Evolutionary conservation across 2,888 invertebrate species (phyloP), one percentile per base, ranked within the genome.

Genomic region (Nematopogon swammerdamellus): DNA sequence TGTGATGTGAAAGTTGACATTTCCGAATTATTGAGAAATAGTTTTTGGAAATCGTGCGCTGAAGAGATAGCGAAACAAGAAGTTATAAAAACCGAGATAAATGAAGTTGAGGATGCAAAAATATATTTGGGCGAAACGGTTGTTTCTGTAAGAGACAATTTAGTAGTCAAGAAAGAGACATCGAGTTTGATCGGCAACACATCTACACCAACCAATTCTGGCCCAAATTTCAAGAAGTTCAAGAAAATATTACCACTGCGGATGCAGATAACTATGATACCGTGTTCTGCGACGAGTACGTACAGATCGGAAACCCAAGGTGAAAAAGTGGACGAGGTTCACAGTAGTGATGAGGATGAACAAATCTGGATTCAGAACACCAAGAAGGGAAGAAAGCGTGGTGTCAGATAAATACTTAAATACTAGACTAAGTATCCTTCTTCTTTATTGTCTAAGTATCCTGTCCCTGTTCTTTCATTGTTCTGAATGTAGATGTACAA

Each of bases 231-330:
- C 57, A 79, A 79, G 52, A 79, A 67, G 53, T 77, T 79, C 52
- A 75, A 74, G 59, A 79, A 79, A 54, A 69, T 77, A 17, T 77
- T 77, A 77, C 79, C 77, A 52, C 44, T 73, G 6, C 74, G 68
- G 58, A 68, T 64, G 63, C 69, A 71, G 53, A 58, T 67, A 14
- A 43, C 36, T 36, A 14, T 36, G 3, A 36, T 36, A 14, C 36
- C 36, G 14, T 8, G 36, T 14, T 36, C 36, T 14, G 8, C n/a
- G n/a, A 36, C 11, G 36, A 36, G 36, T 14, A 36, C 11, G 3
- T 36, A 36, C 36, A 36, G 36, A 36, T 14, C 36, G 8, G 11
- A 36, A 36, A 14, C 14, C 8, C 36, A 36, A 14, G 3, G 14
- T 6, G 5, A 25, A 36, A 3, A 36, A 8, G 11, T 36, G 6